These are phyloP conservation scores for Protonibea diacanthus DNA, from an alignment of 2,797 vertebrate species.

Conservation along the genomic window DNA sequence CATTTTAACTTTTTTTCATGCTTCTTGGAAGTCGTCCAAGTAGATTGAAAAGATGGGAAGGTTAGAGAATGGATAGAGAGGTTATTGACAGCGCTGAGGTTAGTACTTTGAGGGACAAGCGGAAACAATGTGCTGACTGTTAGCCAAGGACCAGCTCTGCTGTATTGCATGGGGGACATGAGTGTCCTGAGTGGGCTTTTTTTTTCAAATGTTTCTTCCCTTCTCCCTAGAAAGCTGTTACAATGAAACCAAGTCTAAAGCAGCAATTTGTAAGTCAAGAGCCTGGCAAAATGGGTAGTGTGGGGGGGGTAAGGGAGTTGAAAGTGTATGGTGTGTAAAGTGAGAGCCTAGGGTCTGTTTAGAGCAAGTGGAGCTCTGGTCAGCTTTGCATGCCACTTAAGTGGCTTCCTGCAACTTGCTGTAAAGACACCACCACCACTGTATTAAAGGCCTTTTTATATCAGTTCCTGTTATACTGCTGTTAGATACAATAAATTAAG, in stretches of 20 bases:
- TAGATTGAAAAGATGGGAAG: slow-evolving; percentile 82
- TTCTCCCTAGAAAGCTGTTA: slow-evolving; percentile 75
- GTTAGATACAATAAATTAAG: background rate
- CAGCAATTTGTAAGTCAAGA: slow-evolving; percentile 88
- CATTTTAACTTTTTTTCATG: slow-evolving; percentile 77
- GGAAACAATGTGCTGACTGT: slow-evolving; percentile 91
- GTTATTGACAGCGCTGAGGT: slow-evolving; percentile 83
- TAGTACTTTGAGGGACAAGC: slow-evolving; percentile 86
- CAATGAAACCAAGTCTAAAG: slow-evolving; percentile 83
- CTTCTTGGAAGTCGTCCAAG: slow-evolving; percentile 80
- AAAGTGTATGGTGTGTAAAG: slow-evolving; percentile 67
- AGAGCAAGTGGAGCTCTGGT: slow-evolving; percentile 64
- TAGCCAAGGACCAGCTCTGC: slow-evolving; percentile 83
- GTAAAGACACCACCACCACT: slow-evolving; percentile 36
- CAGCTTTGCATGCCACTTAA: slow-evolving; percentile 63
- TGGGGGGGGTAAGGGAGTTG: slow-evolving; percentile 56
- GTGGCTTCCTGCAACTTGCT: slow-evolving; percentile 49
- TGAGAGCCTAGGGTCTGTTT: slow-evolving; percentile 69
- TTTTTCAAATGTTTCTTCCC: slow-evolving; percentile 59
- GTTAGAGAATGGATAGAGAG: slow-evolving; percentile 79
- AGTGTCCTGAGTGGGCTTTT: slow-evolving; percentile 84
- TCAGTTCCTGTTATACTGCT: background rate
- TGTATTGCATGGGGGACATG: slow-evolving; percentile 83
- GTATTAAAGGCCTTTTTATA: slow-evolving; percentile 1
- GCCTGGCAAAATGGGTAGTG: slow-evolving; percentile 76